Percentiles rank a stretch among this genome's conserved stretches.
Conservation (phyloP, 2,797 vertebrate genomes). For the Gallinago nigripennis region DNA sequence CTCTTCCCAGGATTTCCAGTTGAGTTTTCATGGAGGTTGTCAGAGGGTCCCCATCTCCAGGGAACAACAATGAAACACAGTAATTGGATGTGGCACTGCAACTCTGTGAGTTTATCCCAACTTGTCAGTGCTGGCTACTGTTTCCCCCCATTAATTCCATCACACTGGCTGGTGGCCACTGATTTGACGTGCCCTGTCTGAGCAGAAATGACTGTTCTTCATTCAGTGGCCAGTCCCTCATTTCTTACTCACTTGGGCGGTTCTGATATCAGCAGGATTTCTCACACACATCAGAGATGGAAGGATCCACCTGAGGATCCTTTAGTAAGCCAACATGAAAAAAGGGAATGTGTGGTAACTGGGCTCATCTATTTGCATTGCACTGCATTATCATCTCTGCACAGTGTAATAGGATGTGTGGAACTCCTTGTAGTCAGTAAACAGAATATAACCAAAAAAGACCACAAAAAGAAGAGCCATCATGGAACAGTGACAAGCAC, state of each 20-base stretch:
- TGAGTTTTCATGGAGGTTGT: conserved; percentile 17
- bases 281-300: neutral
- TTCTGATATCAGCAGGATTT: neutral
- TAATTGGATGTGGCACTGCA: conserved; percentile 50
- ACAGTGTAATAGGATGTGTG: neutral
- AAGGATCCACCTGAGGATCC: neutral
- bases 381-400: neutral
- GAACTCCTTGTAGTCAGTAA: neutral
- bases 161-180: conserved; percentile 35
- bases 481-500: neutral
- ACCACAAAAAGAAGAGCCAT: neutral
- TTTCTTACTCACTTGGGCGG: neutral
- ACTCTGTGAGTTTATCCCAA: conserved; percentile 37
- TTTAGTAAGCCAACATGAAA: neutral
- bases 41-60: conserved; percentile 2
- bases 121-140: conserved; percentile 37
- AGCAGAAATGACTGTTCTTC: neutral
- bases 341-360: neutral
- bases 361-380: neutral
- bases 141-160: conserved; percentile 59
- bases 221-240: neutral
- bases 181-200: conserved; percentile 26
- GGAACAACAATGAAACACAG: neutral
- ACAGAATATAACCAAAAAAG: neutral
- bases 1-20: neutral